Conservation (phyloP, 2,113 vertebrate species). For the Sebastes schlegelii region DNA sequence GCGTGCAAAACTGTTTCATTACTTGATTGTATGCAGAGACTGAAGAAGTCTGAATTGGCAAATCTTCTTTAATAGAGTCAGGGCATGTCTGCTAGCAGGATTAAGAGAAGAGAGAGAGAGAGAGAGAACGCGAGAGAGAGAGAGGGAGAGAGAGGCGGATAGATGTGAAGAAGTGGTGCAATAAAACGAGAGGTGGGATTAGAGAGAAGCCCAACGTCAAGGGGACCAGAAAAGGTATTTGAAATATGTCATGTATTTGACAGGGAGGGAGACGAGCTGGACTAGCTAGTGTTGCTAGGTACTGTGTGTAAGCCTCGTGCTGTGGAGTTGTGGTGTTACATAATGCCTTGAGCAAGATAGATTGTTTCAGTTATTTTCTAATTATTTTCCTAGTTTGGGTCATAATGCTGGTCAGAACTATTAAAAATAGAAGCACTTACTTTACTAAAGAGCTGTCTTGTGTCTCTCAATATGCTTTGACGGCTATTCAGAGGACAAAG, state of each 20-base stretch:
- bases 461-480: background rate
- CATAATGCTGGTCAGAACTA: background rate
- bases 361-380: background rate
- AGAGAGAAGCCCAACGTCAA: conserved; percentile 19
- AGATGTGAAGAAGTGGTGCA: conserved; percentile 5
- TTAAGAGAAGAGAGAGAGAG: conserved; percentile 72
- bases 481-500: background rate
- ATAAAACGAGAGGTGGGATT: conserved; percentile 50
- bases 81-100: conserved; percentile 85
- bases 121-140: background rate
- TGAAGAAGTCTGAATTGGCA: conserved; percentile 88
- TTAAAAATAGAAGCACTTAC: conserved; percentile 5
- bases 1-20: conserved; percentile 81
- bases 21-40: conserved; percentile 86
- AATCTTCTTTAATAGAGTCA: conserved; percentile 86
- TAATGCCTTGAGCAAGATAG: conserved; percentile 15
- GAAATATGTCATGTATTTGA: conserved; percentile 66
- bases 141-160: conserved; percentile 6
- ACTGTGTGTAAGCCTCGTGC: conserved; percentile 71
- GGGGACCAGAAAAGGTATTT: conserved; percentile 45
- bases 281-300: background rate
- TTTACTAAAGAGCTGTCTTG: background rate
- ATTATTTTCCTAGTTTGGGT: background rate
- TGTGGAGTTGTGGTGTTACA: conserved; percentile 42
- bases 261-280: background rate